Evolutionary conservation across 2,888 invertebrate species (phyloP).

Genomic region (Baronia brevicornis): DNA sequence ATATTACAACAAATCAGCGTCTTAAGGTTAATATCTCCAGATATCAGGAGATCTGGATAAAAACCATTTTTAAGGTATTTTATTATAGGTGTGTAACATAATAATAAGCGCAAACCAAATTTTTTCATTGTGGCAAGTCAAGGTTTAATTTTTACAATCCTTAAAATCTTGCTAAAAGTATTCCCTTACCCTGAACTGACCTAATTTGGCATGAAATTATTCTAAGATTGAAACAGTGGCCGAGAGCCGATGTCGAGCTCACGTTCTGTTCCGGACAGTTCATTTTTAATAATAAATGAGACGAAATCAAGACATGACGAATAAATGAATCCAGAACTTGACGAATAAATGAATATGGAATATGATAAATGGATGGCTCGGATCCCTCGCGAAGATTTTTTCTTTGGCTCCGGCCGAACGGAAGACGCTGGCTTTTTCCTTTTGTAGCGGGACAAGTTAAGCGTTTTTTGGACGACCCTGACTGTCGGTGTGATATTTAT

Average conservation of each 20-base stretch:
- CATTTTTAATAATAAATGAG: slow-evolving; percentile 78
- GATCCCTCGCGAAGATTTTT: slow-evolving; percentile 74
- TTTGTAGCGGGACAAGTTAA: slow-evolving; percentile 74
- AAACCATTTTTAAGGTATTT: too few species aligned
- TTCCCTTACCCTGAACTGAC: slow-evolving; percentile 25
- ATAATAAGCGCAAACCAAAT: too few species aligned
- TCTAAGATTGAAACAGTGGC: slow-evolving; percentile 70
- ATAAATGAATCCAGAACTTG: slow-evolving; percentile 77
- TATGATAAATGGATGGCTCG: slow-evolving; percentile 73
- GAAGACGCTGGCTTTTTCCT: slow-evolving; percentile 74
- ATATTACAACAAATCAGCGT: too few species aligned
- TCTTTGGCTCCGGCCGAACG: slow-evolving; percentile 72
- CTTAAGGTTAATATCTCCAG: too few species aligned
- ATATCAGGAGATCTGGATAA: too few species aligned
- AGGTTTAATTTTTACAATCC: neutral
- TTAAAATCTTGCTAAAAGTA: neutral
- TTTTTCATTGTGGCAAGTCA: too few species aligned
- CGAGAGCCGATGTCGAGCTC: slow-evolving; percentile 57
- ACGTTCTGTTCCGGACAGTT: slow-evolving; percentile 71
- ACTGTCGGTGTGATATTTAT: slow-evolving; percentile 68
- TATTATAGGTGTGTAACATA: too few species aligned
- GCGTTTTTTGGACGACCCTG: slow-evolving; percentile 69
- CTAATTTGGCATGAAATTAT: slow-evolving; percentile 70
- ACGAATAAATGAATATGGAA: slow-evolving; percentile 77
- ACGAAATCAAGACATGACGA: slow-evolving; percentile 77